A percentile compares a stretch with the other conserved stretches of the same genome.
phyloP scores from a whole-genome alignment of 2,797 vertebrate species.

The Oceanodroma leucorhoa region DNA sequence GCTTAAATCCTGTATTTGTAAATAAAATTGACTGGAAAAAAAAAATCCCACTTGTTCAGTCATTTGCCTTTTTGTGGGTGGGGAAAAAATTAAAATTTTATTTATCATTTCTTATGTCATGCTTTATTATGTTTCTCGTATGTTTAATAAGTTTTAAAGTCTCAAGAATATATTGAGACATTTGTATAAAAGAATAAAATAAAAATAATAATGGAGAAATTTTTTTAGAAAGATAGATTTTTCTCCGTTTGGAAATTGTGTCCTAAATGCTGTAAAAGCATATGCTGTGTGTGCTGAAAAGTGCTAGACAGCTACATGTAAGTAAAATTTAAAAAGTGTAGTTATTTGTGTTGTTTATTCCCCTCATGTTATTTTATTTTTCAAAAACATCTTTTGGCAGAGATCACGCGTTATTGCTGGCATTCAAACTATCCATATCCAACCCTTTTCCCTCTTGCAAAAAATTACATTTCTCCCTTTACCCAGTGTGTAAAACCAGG shows the following conservation, averaged over 20 bases:
- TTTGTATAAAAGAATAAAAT: background rate
- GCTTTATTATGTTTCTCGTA: background rate
- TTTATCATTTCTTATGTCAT: background rate
- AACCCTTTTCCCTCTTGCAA: background rate
- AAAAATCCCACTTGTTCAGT: background rate
- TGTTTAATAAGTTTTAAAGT: background rate
- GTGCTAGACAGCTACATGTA: background rate
- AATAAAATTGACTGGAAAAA: background rate
- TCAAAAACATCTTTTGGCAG: background rate
- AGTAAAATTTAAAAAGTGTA: background rate
- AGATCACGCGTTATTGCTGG: rapidly evolving
- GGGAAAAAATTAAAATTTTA: background rate
- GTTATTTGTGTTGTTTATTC: background rate
- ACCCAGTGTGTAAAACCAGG: background rate
- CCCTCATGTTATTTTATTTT: background rate
- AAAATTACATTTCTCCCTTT: background rate
- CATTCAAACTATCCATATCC: background rate
- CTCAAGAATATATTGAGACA: background rate
- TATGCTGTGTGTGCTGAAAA: background rate
- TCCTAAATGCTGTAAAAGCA: background rate
- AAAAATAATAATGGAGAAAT: background rate
- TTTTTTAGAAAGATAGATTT: background rate
- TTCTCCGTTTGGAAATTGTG: background rate
- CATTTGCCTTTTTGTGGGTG: background rate
- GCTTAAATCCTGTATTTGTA: background rate